These are phyloP conservation scores for Drosophila eohydei DNA, from an alignment of 2,888 invertebrate genomes.

Conservation along the genomic window DNA sequence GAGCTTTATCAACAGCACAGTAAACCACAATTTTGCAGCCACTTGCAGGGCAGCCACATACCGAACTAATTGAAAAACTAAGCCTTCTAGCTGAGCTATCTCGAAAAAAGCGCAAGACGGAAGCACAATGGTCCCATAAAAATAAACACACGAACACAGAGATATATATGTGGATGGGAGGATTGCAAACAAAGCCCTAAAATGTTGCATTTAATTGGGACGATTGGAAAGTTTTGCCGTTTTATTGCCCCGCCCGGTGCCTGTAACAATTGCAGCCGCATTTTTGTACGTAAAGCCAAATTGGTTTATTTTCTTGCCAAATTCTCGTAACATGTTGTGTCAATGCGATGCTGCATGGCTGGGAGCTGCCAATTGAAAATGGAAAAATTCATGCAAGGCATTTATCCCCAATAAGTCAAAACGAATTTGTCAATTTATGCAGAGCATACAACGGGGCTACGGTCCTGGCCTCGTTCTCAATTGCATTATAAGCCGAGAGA, in stretches of 20 bases:
- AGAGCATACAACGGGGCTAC: conserved; percentile 9
- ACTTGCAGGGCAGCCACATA: conserved; percentile 50
- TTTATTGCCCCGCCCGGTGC: conserved; percentile 9
- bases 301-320: conserved; percentile 69
- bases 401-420: conserved; percentile 26
- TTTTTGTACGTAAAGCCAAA: conserved; percentile 51
- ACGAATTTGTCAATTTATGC: conserved; percentile 48
- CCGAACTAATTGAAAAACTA: conserved; percentile 72
- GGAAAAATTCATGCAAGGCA: conserved; percentile 11
- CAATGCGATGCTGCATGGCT: neutral
- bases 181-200: conserved; percentile 50
- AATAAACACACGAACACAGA: neutral
- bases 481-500: conserved; percentile 5
- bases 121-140: conserved; percentile 5
- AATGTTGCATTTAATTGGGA: conserved; percentile 73
- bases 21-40: conserved; percentile 28
- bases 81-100: conserved; percentile 37
- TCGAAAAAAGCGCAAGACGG: conserved; percentile 23
- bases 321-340: conserved; percentile 38
- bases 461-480: conserved; percentile 27
- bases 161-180: neutral
- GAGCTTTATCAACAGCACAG: neutral
- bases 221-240: conserved; percentile 42
- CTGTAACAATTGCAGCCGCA: conserved; percentile 43
- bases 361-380: conserved; percentile 6